Evolutionary conservation across 2,888 invertebrate species (phyloP), one percentile per base, ranked within the genome.

Genomic region (Cosmorhoe ocellata): DNA sequence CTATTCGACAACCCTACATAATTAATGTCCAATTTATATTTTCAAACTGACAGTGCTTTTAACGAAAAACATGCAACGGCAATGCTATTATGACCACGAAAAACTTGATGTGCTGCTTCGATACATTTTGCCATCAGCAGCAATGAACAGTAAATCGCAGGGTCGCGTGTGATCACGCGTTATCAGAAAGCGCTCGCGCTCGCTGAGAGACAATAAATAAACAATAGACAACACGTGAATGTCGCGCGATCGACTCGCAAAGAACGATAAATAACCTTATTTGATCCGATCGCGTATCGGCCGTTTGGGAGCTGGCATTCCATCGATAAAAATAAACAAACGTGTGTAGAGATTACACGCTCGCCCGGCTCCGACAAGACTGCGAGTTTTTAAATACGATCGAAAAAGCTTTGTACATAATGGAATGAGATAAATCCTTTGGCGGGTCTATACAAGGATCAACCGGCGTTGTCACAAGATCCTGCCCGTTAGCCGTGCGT

Each of bases 401-500:
- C 37, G 33, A 51, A 64, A 63, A 65, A 67, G 63, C 64, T 71
- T 67, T 67, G 63, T 67, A 66, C 59, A 51, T 64, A 64, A 54
- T 60, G 55, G 61, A 66, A 70, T 70, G 60, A 63, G 61, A 62
- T 59, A 71, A 73, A 74, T 67, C 70, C 69, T 66, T 63, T 62
- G 64, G 62, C 64, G 70, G 72, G 73, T 69, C 73, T 69, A 76
- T 74, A 70, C 66, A 70, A 71, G 78, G 78, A 79, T 80, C 81
- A 79, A 70, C 62, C 66, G 70, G 71, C 69, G 69, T 72, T 74
- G 83, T 81, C 77, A 82, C 75, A 81, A 82, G 84, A 83, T 81
- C 82, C 83, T 72, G 69, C 71, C 81, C 78, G 85, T 84, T 85
- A 85, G 79, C 81, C 84, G 79, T 79, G 81, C 84, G 87, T 84